These are phyloP conservation scores for Oscarella lobularis DNA, from an alignment of 37 sponge, comb jelly and placozoan species.

Conservation along the genomic window DNA sequence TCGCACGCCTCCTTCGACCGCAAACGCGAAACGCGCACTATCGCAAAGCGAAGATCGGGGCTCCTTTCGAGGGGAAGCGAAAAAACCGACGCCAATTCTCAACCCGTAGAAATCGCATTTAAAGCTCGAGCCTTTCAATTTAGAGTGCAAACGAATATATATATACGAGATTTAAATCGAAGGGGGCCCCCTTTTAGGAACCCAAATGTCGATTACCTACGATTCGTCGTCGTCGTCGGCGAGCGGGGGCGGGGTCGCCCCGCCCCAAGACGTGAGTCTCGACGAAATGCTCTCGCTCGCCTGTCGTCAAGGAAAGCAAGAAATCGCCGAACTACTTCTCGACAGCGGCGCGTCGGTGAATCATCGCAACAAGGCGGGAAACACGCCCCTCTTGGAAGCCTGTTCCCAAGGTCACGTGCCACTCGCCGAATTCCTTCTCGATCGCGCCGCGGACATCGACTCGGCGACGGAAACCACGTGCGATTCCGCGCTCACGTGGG, in stretches of 20 bases:
- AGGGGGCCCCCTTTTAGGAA: too few species aligned
- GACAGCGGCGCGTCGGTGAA: constrained; percentile 93
- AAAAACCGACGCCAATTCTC: too few species aligned
- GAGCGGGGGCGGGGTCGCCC: neutral
- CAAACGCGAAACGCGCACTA: too few species aligned
- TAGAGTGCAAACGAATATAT: too few species aligned
- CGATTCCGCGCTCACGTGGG: constrained; percentile 97
- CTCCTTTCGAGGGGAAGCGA: too few species aligned
- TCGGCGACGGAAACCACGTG: constrained; percentile 89
- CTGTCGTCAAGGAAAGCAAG: constrained; percentile 98
- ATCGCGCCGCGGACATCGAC: constrained; percentile 85
- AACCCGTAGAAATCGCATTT: too few species aligned
- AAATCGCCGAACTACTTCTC: constrained; percentile 91
- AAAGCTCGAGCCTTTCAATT: too few species aligned
- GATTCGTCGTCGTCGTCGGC: too few species aligned
- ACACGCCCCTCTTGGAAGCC: constrained; percentile 95
- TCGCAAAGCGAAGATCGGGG: too few species aligned
- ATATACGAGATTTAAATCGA: too few species aligned
- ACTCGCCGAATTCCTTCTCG: constrained; percentile 74
- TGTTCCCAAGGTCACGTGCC: constrained; percentile 95
- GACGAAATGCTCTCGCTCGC: constrained; percentile 98
- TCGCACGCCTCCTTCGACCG: too few species aligned
- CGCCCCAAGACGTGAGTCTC: constrained; percentile 58
- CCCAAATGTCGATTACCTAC: too few species aligned
- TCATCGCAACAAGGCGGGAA: constrained; percentile 92